Base-by-base conservation (phyloP, 2,113 vertebrate genomes). In the Ursus arctos region DNA sequence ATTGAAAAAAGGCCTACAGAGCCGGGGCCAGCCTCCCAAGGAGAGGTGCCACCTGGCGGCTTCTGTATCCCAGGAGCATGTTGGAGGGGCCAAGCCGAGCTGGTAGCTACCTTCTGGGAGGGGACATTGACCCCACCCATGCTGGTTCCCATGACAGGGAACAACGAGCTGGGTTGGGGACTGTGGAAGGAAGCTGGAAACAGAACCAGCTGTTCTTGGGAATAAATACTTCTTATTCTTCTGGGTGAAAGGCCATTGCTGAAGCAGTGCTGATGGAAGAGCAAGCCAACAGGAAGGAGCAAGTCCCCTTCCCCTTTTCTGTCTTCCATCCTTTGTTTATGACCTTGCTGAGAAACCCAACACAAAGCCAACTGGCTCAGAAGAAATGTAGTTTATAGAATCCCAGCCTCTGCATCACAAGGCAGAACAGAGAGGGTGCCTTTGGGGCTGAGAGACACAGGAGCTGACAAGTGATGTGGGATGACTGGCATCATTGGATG, bases 401-500 rank as follows among this genome's bases (percentile, higher is more conserved):
- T 61, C 43, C 3, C 18, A 89, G 36, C 2, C 31, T 51, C 1
- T 63, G 59, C 4, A 22, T 3, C 49, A 14, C 28, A 21, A 49
- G 28, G 11, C 26, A 43, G 49, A 61, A 28, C 6, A n/a, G 0
- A 59, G 22, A 88, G 13, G 40, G 2, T 21, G 0, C 24, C 2
- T 22, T n/a, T 4, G 63, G 19, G 24, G 7, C 33, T 22, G 59
- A 65, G 83, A 81, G 4, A 22, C 4, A 2, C 28, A 40, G 51
- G 12, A 21, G 4, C 2, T 12, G 31, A 0, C 14, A 19, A n/a
- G 51, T 43, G 43, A 61, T 22, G n/a, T 6, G 15, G 51, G 28
- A 10, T 16, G 57, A 5, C 33, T 4, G 0, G 15, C 24, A 0
- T 43, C 4, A 10, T 14, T 7, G 31, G 2, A 2, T 7, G 47